phyloP scores from a whole-genome alignment of 2,888 invertebrate species.

The Mesorhabditis belari region DNA sequence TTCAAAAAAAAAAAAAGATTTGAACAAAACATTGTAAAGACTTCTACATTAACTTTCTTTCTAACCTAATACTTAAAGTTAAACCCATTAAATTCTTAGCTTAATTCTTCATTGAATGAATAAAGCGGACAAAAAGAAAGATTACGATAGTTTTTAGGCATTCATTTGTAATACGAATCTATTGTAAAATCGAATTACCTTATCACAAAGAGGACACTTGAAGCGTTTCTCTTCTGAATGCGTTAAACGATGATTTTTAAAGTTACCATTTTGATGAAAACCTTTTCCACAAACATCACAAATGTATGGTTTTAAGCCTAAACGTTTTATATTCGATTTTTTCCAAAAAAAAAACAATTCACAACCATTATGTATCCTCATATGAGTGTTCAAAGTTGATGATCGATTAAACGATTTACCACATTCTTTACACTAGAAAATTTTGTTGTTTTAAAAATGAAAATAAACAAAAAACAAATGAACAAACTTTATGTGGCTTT shows the following conservation, averaged over 20 bases:
- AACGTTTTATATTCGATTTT: slow-evolving; percentile 49
- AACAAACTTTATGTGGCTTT: slow-evolving; percentile 73
- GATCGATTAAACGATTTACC: slow-evolving; percentile 91
- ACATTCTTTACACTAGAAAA: slow-evolving; percentile 70
- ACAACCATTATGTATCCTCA: slow-evolving; percentile 69
- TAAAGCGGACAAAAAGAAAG: too few species aligned
- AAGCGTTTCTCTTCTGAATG: slow-evolving; percentile 95
- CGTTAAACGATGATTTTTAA: slow-evolving; percentile 60
- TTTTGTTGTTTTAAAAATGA: background rate
- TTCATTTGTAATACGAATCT: too few species aligned
- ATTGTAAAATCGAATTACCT: too few species aligned
- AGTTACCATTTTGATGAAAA: slow-evolving; percentile 63
- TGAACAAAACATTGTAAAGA: too few species aligned
- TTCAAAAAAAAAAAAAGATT: too few species aligned
- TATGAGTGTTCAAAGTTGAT: slow-evolving; percentile 86
- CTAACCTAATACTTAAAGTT: too few species aligned
- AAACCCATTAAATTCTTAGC: too few species aligned
- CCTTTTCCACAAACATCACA: slow-evolving; percentile 94
- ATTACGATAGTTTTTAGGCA: too few species aligned
- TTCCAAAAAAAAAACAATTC: too few species aligned
- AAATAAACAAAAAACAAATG: background rate
- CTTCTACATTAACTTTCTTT: too few species aligned
- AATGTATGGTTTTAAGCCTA: slow-evolving; percentile 83
- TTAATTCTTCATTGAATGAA: too few species aligned
- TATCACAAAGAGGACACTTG: slow-evolving; percentile 86